Percentiles rank a stretch among this genome's conserved stretches.
Evolutionary conservation across 2,113 vertebrate species (phyloP).

Genomic region (Phasianus colchicus): DNA sequence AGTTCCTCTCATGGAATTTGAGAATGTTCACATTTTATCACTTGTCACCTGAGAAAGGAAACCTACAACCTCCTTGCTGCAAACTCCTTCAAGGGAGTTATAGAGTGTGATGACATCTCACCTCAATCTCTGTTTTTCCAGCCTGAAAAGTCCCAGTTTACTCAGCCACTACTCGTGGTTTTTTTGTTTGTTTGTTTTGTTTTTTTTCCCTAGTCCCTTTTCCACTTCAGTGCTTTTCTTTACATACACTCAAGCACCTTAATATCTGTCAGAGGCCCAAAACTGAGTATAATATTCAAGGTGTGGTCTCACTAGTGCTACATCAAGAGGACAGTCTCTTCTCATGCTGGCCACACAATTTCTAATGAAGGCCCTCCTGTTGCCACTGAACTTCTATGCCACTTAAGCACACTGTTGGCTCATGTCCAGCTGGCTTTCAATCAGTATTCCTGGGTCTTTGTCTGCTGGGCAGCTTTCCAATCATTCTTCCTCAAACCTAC

Average conservation of each 20-base stretch:
- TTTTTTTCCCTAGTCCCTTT: not conserved
- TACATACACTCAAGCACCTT: not conserved
- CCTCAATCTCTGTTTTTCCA: not conserved
- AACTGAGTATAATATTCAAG: not conserved
- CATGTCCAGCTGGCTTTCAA: not conserved
- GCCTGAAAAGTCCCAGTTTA: not conserved
- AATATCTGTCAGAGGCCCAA: not conserved
- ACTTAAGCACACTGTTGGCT: not conserved
- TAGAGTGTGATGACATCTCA: not conserved
- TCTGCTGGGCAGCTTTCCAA: not conserved
- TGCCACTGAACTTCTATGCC: not conserved
- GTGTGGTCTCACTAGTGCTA: not conserved
- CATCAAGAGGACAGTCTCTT: not conserved
- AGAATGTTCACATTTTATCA: not conserved
- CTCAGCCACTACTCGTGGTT: not conserved
- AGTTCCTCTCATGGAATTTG: not conserved
- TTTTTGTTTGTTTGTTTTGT: not conserved
- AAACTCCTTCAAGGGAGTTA: not conserved
- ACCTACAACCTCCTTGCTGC: not conserved
- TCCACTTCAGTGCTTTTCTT: not conserved
- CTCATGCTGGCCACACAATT: not conserved
- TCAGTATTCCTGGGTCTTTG: not conserved
- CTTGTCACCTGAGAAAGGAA: not conserved
- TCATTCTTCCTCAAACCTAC: not conserved
- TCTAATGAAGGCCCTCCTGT: not conserved